Evolutionary conservation across 2,797 vertebrate genomes (phyloP).

Genomic region (Chloroceryle amazona): DNA sequence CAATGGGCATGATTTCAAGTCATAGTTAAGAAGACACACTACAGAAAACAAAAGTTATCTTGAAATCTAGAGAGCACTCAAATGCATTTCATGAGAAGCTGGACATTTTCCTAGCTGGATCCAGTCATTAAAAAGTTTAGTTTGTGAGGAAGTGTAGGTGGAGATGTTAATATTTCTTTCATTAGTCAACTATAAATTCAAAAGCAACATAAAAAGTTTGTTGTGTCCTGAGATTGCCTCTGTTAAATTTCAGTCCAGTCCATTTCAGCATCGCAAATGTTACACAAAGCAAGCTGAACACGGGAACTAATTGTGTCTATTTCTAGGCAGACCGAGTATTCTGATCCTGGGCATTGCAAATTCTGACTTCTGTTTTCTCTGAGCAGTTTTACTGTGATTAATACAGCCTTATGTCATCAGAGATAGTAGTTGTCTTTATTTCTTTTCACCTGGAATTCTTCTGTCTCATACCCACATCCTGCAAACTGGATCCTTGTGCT

Average conservation of each 20-base stretch:
- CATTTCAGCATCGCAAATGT: background rate
- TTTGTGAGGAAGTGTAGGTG: constrained; percentile 64
- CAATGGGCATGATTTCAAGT: background rate
- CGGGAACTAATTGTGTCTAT: background rate
- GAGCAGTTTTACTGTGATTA: background rate
- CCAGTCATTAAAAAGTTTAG: constrained; percentile 48
- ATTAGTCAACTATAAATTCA: constrained; percentile 50
- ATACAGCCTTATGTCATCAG: background rate
- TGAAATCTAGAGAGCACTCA: background rate
- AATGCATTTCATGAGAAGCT: background rate
- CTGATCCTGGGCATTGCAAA: background rate
- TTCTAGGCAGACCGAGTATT: background rate
- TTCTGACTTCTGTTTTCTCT: background rate
- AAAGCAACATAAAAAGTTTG: constrained; percentile 25
- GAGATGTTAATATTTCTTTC: constrained; percentile 61
- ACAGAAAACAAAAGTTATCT: background rate
- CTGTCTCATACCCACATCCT: background rate
- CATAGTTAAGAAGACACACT: background rate
- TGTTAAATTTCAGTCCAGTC: background rate
- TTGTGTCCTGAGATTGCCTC: constrained; percentile 36
- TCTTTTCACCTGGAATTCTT: background rate
- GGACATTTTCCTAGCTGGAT: constrained; percentile 19
- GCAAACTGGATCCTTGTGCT: background rate
- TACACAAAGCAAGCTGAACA: background rate
- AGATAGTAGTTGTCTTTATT: background rate